These are phyloP conservation scores for Brachionus sp. DNA, from an alignment of 1,140 invertebrate genomes.

Conservation along the genomic window DNA sequence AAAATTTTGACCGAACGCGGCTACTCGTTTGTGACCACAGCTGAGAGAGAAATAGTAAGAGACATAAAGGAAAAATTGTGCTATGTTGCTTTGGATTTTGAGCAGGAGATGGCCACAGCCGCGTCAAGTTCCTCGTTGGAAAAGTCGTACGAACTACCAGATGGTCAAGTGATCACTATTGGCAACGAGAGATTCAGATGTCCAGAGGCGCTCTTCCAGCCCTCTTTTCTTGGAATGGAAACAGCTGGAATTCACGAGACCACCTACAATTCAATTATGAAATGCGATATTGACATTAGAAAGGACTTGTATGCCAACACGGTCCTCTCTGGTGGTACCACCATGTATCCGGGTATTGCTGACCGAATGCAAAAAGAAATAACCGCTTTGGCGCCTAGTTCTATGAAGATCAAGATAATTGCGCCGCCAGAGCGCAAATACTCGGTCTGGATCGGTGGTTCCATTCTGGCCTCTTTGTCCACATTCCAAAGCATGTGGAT, in stretches of 20 bases:
- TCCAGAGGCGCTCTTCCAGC: constrained; percentile 87
- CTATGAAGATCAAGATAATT: constrained; percentile 67
- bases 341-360: constrained; percentile 47
- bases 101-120: constrained; percentile 89
- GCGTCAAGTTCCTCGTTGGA: constrained; percentile 79
- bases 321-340: constrained; percentile 54
- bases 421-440: constrained; percentile 58
- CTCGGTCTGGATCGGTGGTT: constrained; percentile 49
- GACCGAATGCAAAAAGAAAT: constrained; percentile 54
- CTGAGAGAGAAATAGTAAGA: constrained; percentile 82
- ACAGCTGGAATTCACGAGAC: constrained; percentile 51
- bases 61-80: constrained; percentile 87
- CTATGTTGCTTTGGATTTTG: constrained; percentile 84
- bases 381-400: constrained; percentile 56
- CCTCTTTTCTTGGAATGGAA: constrained; percentile 24
- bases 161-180: constrained; percentile 89
- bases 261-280: constrained; percentile 70
- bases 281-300: constrained; percentile 87
- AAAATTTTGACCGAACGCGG: constrained; percentile 93
- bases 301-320: constrained; percentile 61
- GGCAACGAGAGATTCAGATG: constrained; percentile 92
- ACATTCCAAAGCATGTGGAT: constrained; percentile 69
- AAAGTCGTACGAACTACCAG: constrained; percentile 86
- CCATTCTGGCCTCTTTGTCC: constrained; percentile 63
- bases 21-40: constrained; percentile 90